phyloP scores from a whole-genome alignment of 2,797 vertebrate genomes.

The Neostethus bicornis region DNA sequence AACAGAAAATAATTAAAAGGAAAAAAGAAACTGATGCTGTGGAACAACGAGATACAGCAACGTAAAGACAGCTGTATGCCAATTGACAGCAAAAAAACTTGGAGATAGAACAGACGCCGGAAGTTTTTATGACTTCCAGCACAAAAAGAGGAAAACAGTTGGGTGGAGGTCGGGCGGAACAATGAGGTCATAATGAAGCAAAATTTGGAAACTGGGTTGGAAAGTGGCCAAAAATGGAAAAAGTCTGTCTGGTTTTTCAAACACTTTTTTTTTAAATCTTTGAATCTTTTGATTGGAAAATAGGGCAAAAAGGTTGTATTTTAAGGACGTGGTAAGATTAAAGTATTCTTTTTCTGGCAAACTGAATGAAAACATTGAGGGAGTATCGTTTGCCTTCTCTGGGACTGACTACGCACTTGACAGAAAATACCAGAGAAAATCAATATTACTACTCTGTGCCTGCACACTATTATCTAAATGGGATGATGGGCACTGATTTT shows the following conservation, averaged over 20 bases:
- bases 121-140: constrained; percentile 29
- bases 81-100: constrained; percentile 21
- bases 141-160: constrained; percentile 19
- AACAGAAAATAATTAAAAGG: too few relatives aligned
- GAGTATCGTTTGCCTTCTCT: constrained; percentile 51
- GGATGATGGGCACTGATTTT: constrained; percentile 11
- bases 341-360: constrained; percentile 41
- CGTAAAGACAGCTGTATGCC: constrained; percentile 21
- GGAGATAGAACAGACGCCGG: constrained; percentile 16
- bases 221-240: constrained; percentile 18
- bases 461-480: constrained; percentile 17
- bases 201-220: constrained; percentile 25
- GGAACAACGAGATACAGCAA: constrained; percentile 5
- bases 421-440: constrained; percentile 58
- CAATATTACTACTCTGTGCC: constrained; percentile 59
- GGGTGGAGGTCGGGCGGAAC: constrained; percentile 36
- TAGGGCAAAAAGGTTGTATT: constrained; percentile 5
- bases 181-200: constrained; percentile 21
- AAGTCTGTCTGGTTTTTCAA: constrained; percentile 11
- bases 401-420: constrained; percentile 49
- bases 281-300: not conserved
- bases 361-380: constrained; percentile 29
- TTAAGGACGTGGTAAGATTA: constrained; percentile 5
- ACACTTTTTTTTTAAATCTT: constrained; percentile 2
- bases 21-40: too few relatives aligned